Conservation (phyloP, 2,113 vertebrate genomes). For the Microcebus lehilahytsara region DNA sequence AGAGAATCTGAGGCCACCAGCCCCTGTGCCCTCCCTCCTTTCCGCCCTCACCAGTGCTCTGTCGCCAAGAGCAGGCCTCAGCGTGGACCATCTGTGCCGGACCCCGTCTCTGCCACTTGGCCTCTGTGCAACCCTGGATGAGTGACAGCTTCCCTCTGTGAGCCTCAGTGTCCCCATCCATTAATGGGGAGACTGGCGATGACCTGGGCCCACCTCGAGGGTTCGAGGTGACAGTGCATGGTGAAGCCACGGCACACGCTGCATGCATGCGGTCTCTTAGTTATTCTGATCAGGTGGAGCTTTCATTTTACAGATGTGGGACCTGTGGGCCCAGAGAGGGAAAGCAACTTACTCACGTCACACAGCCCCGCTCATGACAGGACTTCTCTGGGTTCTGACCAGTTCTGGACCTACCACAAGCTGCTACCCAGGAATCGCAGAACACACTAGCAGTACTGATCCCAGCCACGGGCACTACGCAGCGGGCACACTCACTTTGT, state of each 20-base stretch:
- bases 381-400: not conserved
- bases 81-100: not conserved
- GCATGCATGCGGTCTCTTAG: accelerated
- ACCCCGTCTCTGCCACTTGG: not conserved
- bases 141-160: not conserved
- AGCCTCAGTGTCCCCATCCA: not conserved
- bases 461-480: accelerated
- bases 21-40: not conserved
- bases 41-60: not conserved
- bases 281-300: not conserved
- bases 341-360: not conserved
- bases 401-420: not conserved
- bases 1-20: not conserved
- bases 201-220: not conserved
- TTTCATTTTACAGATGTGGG: not conserved
- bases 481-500: accelerated
- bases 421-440: not conserved
- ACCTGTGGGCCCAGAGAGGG: not conserved
- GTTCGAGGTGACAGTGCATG: no score
- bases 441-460: accelerated
- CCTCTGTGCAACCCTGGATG: not conserved
- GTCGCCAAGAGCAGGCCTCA: not conserved
- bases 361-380: not conserved
- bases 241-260: accelerated
- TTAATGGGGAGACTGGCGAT: not conserved